Base-by-base conservation (phyloP, 2,797 vertebrate genomes). In the Pempheris klunzingeri region DNA sequence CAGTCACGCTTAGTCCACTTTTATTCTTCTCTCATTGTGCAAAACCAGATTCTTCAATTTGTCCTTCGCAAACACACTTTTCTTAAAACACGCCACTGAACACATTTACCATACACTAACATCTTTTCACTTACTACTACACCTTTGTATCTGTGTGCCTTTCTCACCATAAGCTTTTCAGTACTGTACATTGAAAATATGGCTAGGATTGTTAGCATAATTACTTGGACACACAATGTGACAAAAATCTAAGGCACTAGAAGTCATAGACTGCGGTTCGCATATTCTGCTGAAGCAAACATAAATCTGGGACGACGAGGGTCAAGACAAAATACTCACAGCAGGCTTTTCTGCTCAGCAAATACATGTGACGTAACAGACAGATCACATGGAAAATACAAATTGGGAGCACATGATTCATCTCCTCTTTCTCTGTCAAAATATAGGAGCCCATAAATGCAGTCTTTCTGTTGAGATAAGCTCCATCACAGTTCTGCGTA, bases 131-230 rank as follows among this genome's bases (percentile, higher is more conserved):
- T 66, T 81, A 36, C 62, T 24, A 6, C 24, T 61, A 46, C 58
- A 67, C 59, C 28, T 67, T 69, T 74, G 5, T 47, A 58, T 82
- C 62, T 30, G n/a, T 70, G 71, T 71, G 63, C 61, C 70, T 78
- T 75, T 49, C 38, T 50, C 20, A 85, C 67, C 84, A 74, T 63
- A 73, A 74, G 44, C 57, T 13, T 78, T n/a, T 79, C 75, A n/a
- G 30, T 65, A 62, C 75, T 82, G 70, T 77, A 89, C 74, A 86
- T 65, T 78, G 68, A 90, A 87, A 92, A 90, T 89, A 87, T 93
- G 91, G 89, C 90, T 92, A 86, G 57, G 88, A 92, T 93, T 93
- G 87, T 93, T 91, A 87, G 90, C 85, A 69, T 88, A 77, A 85
- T 84, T 78, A 84, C 76, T 88, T 71, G 47, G 84, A 89, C 91